These are phyloP conservation scores for Podiceps cristatus DNA, from an alignment of 2,113 vertebrate genomes.

Conservation along the genomic window DNA sequence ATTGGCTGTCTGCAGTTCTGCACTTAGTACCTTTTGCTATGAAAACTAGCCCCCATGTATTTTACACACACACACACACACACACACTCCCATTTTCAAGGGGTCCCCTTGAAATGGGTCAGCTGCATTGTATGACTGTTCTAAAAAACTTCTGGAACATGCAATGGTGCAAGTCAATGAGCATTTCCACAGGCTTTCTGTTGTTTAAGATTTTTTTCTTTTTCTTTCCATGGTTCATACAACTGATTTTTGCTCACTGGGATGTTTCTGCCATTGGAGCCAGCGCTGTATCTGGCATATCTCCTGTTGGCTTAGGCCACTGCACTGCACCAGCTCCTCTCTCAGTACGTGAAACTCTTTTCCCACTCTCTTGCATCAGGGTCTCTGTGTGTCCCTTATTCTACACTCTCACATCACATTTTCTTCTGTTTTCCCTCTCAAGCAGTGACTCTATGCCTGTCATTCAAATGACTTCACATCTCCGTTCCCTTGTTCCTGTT, in stretches of 20 bases:
- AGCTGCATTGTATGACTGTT: not conserved
- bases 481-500: not conserved
- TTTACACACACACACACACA: too few relatives aligned
- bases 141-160: not conserved
- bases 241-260: not conserved
- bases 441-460: not conserved
- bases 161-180: accelerated
- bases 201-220: not conserved
- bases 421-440: not conserved
- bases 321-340: not conserved
- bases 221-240: not conserved
- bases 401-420: not conserved
- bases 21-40: not conserved
- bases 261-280: not conserved
- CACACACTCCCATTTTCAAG: too few relatives aligned
- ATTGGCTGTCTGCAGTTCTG: accelerated
- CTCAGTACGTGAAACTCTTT: not conserved
- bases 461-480: not conserved
- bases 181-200: not conserved
- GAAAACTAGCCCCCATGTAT: not conserved
- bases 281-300: accelerated
- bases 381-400: not conserved
- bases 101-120: not conserved
- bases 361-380: not conserved
- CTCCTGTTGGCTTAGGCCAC: not conserved